A percentile compares a stretch with the other conserved stretches of the same genome.
phyloP scores from a whole-genome alignment of 1,140 invertebrate species.

The Penaeus vannamei region DNA sequence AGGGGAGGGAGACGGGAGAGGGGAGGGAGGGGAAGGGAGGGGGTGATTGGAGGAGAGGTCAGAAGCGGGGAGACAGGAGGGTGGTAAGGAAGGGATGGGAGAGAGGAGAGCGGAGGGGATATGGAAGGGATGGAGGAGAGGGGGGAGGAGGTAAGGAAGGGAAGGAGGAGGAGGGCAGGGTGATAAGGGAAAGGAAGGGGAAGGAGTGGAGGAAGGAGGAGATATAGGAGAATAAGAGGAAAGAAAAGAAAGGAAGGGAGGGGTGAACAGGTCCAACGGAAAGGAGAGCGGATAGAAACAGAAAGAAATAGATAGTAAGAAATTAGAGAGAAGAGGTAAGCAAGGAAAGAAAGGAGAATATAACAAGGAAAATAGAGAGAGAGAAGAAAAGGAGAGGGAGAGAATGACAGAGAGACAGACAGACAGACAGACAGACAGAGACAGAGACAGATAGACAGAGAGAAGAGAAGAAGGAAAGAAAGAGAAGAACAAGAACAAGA shows the following conservation, averaged over 20 bases:
- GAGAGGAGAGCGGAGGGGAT: neutral
- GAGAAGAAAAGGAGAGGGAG: no score
- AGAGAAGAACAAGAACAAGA: no score
- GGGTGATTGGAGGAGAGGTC: neutral
- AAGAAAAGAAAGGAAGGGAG: neutral
- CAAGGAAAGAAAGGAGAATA: neutral
- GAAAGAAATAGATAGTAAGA: neutral
- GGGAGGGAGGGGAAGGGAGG: neutral
- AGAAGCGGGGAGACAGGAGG: neutral
- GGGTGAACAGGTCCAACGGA: neutral
- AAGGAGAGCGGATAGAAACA: neutral
- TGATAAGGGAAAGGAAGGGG: neutral
- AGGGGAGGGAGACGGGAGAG: neutral
- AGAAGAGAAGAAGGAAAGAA: no score
- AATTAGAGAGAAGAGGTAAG: conserved; percentile 1
- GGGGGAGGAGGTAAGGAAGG: neutral
- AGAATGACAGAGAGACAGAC: no score
- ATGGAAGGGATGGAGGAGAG: neutral
- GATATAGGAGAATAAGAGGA: neutral
- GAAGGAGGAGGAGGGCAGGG: neutral
- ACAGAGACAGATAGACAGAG: no score
- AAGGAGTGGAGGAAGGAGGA: neutral
- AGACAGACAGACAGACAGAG: no score
- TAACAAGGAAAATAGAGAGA: conserved; percentile 42
- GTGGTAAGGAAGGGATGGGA: neutral